Evolutionary conservation across 2,888 invertebrate genomes (phyloP).

Genomic region (Hirtodrosophila cameraria): DNA sequence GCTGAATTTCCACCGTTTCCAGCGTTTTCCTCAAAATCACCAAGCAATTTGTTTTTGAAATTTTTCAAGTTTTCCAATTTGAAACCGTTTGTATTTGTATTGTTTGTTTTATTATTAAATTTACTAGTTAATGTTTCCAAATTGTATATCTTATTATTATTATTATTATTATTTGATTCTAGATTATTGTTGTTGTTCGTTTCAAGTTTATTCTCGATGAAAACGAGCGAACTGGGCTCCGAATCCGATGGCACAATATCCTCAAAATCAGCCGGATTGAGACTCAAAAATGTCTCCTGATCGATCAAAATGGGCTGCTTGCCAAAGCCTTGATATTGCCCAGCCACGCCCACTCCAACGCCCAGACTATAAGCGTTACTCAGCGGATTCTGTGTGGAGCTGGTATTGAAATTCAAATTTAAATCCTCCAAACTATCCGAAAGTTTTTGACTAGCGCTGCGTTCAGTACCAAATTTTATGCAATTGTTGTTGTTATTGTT

Average conservation of each 20-base stretch:
- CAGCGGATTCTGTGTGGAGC: slow-evolving; percentile 69
- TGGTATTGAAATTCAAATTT: slow-evolving; percentile 81
- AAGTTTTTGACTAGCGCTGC: slow-evolving; percentile 72
- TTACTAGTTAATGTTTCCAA: slow-evolving; percentile 82
- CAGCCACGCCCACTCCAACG: slow-evolving; percentile 39
- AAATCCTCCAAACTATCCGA: slow-evolving; percentile 83
- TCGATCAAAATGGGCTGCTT: slow-evolving; percentile 83
- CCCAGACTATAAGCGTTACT: slow-evolving; percentile 75
- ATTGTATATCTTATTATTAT: slow-evolving; percentile 79
- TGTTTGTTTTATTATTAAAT: slow-evolving; percentile 82
- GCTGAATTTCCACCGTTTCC: slow-evolving; percentile 29
- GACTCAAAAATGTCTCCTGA: slow-evolving; percentile 84
- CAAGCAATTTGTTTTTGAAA: slow-evolving; percentile 83
- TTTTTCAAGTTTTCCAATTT: slow-evolving; percentile 84
- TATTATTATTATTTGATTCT: slow-evolving; percentile 64
- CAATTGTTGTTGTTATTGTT: slow-evolving; percentile 54
- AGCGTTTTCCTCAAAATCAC: slow-evolving; percentile 81
- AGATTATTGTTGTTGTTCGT: slow-evolving; percentile 57
- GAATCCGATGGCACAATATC: slow-evolving; percentile 81
- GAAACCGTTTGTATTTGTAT: slow-evolving; percentile 83
- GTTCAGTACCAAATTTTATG: slow-evolving; percentile 75
- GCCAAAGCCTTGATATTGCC: slow-evolving; percentile 63
- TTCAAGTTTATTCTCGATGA: slow-evolving; percentile 82
- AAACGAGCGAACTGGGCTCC: slow-evolving; percentile 82
- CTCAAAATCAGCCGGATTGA: slow-evolving; percentile 84